Conservation (phyloP, 1,140 invertebrate species). For the Hormaphis cornu region DNA sequence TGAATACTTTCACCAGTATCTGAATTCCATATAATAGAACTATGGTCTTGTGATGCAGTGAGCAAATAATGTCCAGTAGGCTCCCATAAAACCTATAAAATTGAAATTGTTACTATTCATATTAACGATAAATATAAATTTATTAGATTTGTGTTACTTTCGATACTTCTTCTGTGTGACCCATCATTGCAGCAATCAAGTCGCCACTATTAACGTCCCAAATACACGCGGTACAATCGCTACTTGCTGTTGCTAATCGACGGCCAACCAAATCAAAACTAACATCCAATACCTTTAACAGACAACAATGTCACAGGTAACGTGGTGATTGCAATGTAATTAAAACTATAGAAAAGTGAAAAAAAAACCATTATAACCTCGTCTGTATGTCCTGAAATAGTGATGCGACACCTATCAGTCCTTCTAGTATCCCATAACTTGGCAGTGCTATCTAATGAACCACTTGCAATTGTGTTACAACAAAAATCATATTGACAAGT, state of each 20-base stretch:
- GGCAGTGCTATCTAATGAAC: conserved; percentile 63
- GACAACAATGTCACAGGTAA: too few species aligned
- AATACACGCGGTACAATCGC: conserved; percentile 58
- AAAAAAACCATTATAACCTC: conserved; percentile 46
- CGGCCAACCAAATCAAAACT: conserved; percentile 61
- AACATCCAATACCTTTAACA: conserved; percentile 55
- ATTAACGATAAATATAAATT: background rate
- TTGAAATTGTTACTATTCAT: background rate
- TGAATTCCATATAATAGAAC: conserved; percentile 63
- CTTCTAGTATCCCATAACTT: conserved; percentile 61
- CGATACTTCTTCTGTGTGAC: conserved; percentile 65
- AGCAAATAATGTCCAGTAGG: conserved; percentile 59
- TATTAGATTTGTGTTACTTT: conserved; percentile 45
- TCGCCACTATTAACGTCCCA: conserved; percentile 55
- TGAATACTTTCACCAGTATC: conserved; percentile 58
- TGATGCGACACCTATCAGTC: conserved; percentile 49
- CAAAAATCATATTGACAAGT: conserved; percentile 67
- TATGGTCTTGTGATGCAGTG: conserved; percentile 63
- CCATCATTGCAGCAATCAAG: conserved; percentile 53
- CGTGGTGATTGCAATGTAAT: too few species aligned
- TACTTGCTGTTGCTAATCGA: conserved; percentile 59
- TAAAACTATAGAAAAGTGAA: background rate
- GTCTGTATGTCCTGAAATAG: conserved; percentile 56
- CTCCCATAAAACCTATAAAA: conserved; percentile 61
- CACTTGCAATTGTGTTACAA: conserved; percentile 57